Conservation (phyloP, 1,140 invertebrate species). For the Cydia fagiglandana region DNA sequence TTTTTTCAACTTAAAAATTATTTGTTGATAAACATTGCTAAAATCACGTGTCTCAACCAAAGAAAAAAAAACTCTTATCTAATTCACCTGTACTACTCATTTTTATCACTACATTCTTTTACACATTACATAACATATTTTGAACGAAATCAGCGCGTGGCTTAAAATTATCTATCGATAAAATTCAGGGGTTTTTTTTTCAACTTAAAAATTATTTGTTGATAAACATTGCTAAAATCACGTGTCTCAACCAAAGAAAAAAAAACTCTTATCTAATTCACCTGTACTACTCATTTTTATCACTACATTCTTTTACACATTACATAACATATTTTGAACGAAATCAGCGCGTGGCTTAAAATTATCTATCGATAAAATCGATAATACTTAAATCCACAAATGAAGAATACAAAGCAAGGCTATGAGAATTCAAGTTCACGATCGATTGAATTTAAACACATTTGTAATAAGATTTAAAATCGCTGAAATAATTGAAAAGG, state of each 20-base stretch:
- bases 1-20: no score
- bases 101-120: no score
- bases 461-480: no score
- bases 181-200: no score
- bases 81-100: background rate
- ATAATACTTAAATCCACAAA: background rate
- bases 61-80: background rate
- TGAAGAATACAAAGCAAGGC: background rate
- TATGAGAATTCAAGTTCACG: background rate
- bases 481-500: no score
- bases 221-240: background rate
- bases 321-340: background rate
- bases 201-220: no score
- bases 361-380: conserved; percentile 12
- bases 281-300: background rate
- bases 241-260: background rate
- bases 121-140: no score
- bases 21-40: background rate
- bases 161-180: no score
- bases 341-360: conserved; percentile 12
- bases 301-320: background rate
- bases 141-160: no score
- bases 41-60: background rate
- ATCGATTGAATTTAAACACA: background rate
- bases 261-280: background rate